Conservation (phyloP, 1,140 invertebrate genomes). For the Heliconius congener region DNA sequence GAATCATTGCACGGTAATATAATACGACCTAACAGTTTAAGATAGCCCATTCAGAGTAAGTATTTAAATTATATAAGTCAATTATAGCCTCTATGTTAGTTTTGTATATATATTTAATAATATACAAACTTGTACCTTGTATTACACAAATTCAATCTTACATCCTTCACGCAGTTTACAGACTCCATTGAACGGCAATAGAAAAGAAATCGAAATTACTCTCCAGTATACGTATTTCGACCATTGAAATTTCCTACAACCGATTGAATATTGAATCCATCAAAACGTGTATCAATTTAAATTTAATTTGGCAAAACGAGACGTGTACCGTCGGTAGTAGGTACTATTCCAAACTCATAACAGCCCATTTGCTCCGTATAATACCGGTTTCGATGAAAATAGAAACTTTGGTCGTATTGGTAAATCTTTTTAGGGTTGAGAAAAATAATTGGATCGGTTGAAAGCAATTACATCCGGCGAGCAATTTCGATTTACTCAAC, state of each 20-base stretch:
- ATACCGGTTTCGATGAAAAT: slow-evolving; percentile 67
- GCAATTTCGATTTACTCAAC: slow-evolving; percentile 70
- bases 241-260: background rate
- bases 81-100: too few relatives aligned
- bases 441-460: slow-evolving; percentile 76
- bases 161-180: background rate
- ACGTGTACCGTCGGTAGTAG: slow-evolving; percentile 29
- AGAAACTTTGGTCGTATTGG: slow-evolving; percentile 63
- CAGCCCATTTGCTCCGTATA: slow-evolving; percentile 49
- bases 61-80: too few relatives aligned
- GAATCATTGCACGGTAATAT: background rate
- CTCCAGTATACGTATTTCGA: background rate
- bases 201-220: background rate
- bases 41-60: too few relatives aligned
- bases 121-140: too few relatives aligned
- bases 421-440: slow-evolving; percentile 70
- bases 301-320: slow-evolving; percentile 26
- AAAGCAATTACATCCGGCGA: slow-evolving; percentile 73
- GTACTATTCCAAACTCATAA: slow-evolving; percentile 32
- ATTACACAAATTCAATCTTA: background rate
- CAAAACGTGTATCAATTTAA: slow-evolving; percentile 12
- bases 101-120: too few relatives aligned
- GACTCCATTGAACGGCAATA: background rate
- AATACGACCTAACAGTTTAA: background rate
- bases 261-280: slow-evolving; percentile 7